Base-by-base conservation (phyloP, 2,113 vertebrate genomes). In the Odontesthes bonariensis region DNA sequence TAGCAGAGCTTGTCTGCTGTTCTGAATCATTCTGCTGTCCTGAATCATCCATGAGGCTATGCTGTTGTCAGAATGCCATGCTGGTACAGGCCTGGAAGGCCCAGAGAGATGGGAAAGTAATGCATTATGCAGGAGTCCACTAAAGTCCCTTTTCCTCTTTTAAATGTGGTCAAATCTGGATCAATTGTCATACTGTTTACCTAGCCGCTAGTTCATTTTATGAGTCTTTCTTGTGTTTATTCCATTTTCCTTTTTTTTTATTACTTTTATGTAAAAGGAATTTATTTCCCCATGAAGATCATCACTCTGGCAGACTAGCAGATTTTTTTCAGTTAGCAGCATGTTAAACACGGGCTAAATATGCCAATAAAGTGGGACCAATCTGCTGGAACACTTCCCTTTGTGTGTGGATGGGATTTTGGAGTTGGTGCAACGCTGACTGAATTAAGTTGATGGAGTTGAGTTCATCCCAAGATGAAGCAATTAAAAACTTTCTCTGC, bases 281-380 rank as follows among this genome's bases (percentile, higher is more conserved):
- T 89, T 82, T 91, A 64, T 75, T 70, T 40, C 53, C 52, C 55
- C 27, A 70, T 84, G 88, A 90, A 93, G 88, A 90, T 92, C 75
- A 91, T 47, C 79, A 73, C 72, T 85, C 81, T 80, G 59, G 86
- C 56, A 87, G 77, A 79, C 88, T 73, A 77, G 79, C 88, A 86
- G 84, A 74, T 85, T 90, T 88, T 87, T 91, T 92, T 94, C 91
- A 90, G 81, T 91, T 83, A 82, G 75, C 38, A 77, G 62, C 86
- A 90, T 55, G 60, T 78, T 66, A 61, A 90, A 87, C 81, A 79
- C 81, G 74, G 83, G 76, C 81, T 75, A 87, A 92, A 86, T 86
- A 92, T 90, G 86, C 88, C 90, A 84, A 89, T 86, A 84, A 84
- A 91, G 80, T 81, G 83, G 85, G 86, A 88, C 77, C 73, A 91